Conservation (phyloP, 2,888 invertebrate genomes). For the Cryptocheilus praepositus region DNA sequence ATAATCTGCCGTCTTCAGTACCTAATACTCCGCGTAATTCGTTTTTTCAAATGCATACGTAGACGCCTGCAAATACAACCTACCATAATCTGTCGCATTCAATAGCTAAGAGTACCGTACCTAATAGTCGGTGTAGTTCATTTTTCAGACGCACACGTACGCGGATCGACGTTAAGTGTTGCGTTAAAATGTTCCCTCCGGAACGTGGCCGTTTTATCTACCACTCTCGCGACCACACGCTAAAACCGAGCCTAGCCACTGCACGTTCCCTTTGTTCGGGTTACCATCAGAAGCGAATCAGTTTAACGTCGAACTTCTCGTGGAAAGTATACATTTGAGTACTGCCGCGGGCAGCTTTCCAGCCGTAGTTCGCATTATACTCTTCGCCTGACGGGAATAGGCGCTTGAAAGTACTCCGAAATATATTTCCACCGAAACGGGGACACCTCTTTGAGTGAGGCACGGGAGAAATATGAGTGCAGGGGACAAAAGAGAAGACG, state of each 20-base stretch:
- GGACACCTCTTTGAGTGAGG: neutral
- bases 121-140: no score
- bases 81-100: no score
- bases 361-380: neutral
- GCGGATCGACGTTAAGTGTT: neutral
- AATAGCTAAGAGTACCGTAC: no score
- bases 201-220: no score
- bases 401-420: slow-evolving; percentile 3
- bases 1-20: no score
- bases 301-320: slow-evolving; percentile 11
- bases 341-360: slow-evolving; percentile 15
- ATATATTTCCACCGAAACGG: neutral
- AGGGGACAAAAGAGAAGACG: neutral
- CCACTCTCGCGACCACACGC: no score
- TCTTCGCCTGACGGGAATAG: neutral
- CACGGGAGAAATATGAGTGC: neutral
- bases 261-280: neutral
- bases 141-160: no score
- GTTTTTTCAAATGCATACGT: no score
- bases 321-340: slow-evolving; percentile 16
- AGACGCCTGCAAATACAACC: no score
- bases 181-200: neutral
- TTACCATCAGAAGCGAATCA: slow-evolving; percentile 11
- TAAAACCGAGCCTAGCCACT: neutral
- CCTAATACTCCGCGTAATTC: no score